phyloP scores from a whole-genome alignment of 1,140 invertebrate genomes.

The Himalopsyche phryganea region DNA sequence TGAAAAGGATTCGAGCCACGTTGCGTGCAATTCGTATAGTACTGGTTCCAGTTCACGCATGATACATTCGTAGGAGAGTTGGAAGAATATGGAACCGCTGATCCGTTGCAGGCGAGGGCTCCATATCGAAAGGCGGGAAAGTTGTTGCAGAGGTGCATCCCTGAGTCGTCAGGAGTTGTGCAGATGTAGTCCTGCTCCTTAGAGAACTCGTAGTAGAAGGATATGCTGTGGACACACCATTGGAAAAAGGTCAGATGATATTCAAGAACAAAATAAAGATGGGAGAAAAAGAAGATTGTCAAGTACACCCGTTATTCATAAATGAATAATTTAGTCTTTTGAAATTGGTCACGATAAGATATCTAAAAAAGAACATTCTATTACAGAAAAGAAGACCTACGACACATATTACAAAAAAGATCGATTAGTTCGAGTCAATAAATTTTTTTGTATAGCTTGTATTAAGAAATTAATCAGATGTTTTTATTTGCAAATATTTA shows the following conservation, averaged over 20 bases:
- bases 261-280: too few relatives aligned
- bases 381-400: too few relatives aligned
- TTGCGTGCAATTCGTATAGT: slow-evolving; percentile 92
- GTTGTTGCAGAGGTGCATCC: slow-evolving; percentile 89
- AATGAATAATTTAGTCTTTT: too few relatives aligned
- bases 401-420: too few relatives aligned
- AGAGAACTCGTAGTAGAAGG: slow-evolving; percentile 76
- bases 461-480: too few relatives aligned
- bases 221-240: slow-evolving; percentile 50
- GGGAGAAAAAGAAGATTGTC: too few relatives aligned
- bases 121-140: slow-evolving; percentile 77
- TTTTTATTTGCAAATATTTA: too few relatives aligned
- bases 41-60: slow-evolving; percentile 99
- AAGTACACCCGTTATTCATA: too few relatives aligned
- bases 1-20: slow-evolving; percentile 96
- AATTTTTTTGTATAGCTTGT: too few relatives aligned
- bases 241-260: not conserved
- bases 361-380: too few relatives aligned
- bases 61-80: slow-evolving; percentile 59
- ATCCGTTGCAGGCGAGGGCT: slow-evolving; percentile 64
- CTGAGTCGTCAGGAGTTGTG: slow-evolving; percentile 86
- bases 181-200: slow-evolving; percentile 98
- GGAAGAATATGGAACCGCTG: slow-evolving; percentile 49
- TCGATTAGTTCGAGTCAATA: too few relatives aligned
- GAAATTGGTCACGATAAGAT: too few relatives aligned